Evolutionary conservation across 2,888 invertebrate genomes (phyloP).

Genomic region (Lepidochrysops patricia): DNA sequence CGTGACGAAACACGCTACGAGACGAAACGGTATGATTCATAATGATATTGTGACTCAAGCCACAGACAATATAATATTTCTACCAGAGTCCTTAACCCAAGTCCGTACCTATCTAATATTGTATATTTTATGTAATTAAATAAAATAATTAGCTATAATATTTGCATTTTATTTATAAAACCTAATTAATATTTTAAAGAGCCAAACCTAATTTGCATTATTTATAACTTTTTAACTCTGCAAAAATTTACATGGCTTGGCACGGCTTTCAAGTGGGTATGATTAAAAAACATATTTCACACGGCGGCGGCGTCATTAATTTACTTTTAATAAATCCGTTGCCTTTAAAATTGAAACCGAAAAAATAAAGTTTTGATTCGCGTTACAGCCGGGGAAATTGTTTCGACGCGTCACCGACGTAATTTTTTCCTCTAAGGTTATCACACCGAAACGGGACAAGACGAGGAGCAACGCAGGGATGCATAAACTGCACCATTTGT

Average conservation of each 20-base stretch:
- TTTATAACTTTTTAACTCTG: neutral
- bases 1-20: neutral
- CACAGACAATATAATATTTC: too few relatives aligned
- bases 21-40: neutral
- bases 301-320: neutral
- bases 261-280: neutral
- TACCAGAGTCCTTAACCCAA: too few relatives aligned
- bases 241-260: neutral
- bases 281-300: neutral
- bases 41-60: too few relatives aligned
- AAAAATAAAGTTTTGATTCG: neutral
- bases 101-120: too few relatives aligned
- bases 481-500: too few relatives aligned
- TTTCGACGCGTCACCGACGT: conserved; percentile 10
- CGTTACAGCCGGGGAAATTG: neutral
- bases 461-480: too few relatives aligned
- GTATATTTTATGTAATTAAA: too few relatives aligned
- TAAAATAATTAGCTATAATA: too few relatives aligned
- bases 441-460: too few relatives aligned
- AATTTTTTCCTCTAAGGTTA: too few relatives aligned
- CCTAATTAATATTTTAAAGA: neutral
- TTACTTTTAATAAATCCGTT: neutral
- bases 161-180: too few relatives aligned
- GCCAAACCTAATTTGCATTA: neutral
- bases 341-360: conserved; percentile 7